Evolutionary conservation across 2,113 vertebrate species (phyloP).

Genomic region (Epinephelus moara): DNA sequence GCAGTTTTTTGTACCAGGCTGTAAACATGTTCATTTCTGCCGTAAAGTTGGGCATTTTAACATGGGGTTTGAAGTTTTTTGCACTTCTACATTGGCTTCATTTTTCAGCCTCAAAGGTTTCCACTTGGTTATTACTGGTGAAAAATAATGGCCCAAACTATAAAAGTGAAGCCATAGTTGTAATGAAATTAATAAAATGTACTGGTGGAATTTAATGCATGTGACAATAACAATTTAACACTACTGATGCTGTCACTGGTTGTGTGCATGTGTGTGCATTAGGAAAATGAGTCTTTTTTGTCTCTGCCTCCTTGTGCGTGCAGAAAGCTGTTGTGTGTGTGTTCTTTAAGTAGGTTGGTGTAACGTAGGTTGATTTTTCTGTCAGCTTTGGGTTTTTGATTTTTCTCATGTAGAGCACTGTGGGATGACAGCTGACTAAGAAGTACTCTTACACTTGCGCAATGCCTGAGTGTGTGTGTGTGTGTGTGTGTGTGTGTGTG

Average conservation of each 20-base stretch:
- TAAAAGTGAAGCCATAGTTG: too few species aligned
- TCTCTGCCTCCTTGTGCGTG: not conserved
- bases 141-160: not conserved
- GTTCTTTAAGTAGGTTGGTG: not conserved
- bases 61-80: too few species aligned
- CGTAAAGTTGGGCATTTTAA: too few species aligned
- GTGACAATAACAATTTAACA: not conserved
- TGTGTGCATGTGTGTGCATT: not conserved
- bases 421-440: slow-evolving; percentile 40
- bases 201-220: too few species aligned
- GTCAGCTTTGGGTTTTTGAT: slow-evolving; percentile 32
- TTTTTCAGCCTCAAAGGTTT: too few species aligned
- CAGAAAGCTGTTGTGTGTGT: not conserved
- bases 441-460: not conserved
- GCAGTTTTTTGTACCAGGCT: too few species aligned
- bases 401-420: not conserved
- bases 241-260: not conserved
- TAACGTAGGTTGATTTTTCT: slow-evolving; percentile 4
- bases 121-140: too few species aligned
- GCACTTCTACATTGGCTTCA: too few species aligned
- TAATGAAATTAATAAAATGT: too few species aligned
- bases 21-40: too few species aligned
- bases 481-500: not conserved
- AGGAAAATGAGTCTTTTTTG: not conserved
- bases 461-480: not conserved